These are phyloP conservation scores for Limnephilus lunatus DNA, from an alignment of 2,888 invertebrate species.

Conservation along the genomic window DNA sequence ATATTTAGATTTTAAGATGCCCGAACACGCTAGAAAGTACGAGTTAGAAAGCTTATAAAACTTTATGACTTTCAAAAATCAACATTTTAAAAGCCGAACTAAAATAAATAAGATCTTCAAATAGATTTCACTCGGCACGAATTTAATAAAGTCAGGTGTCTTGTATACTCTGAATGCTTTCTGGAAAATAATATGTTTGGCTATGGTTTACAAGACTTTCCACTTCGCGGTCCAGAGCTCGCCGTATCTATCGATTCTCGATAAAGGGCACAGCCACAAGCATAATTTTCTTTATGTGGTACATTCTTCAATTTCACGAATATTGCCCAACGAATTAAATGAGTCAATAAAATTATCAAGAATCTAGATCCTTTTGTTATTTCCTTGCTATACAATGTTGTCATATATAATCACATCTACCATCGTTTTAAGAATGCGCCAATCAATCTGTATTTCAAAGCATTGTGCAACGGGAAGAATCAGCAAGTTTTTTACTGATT, in stretches of 20 bases:
- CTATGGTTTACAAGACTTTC: neutral
- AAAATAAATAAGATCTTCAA: slow-evolving; percentile 33
- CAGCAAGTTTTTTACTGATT: no score
- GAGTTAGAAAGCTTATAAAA: neutral
- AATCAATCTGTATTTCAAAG: no score
- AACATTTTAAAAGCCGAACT: slow-evolving; percentile 29
- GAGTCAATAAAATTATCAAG: no score
- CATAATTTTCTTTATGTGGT: neutral
- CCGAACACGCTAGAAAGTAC: neutral
- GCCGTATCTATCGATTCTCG: neutral
- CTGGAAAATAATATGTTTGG: neutral
- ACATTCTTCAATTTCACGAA: neutral
- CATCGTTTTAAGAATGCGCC: no score
- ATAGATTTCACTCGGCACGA: slow-evolving; percentile 37
- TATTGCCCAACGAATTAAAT: neutral
- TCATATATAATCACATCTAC: no score
- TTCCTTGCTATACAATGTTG: no score
- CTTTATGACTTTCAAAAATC: slow-evolving; percentile 19
- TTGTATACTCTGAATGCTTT: neutral
- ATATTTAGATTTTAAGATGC: neutral
- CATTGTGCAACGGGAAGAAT: no score
- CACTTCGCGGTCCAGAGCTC: neutral
- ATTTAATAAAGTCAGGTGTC: neutral
- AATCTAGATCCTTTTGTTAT: no score
- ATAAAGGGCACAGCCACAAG: neutral